Conservation (phyloP, 2,797 vertebrate genomes). For the Peromyscus attwateri region DNA sequence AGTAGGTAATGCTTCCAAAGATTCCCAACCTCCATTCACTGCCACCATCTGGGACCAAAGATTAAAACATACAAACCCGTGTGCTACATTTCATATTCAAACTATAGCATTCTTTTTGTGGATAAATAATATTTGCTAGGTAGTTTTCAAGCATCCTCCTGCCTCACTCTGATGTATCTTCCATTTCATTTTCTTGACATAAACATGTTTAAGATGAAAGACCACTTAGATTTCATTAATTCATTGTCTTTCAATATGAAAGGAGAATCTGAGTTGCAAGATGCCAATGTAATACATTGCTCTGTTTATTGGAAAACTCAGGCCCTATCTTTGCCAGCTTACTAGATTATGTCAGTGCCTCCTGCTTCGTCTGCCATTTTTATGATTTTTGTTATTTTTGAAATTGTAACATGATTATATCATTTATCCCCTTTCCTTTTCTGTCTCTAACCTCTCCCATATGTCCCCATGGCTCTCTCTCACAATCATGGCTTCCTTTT, state of each 20-base stretch:
- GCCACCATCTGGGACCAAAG: neutral
- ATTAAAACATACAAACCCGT: neutral
- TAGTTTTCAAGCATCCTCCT: neutral
- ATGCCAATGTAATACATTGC: neutral
- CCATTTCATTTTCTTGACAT: neutral
- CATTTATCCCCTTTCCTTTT: neutral
- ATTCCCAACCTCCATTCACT: too few relatives aligned
- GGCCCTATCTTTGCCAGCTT: neutral
- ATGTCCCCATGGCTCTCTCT: neutral
- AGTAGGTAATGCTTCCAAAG: neutral
- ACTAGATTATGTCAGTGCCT: too few relatives aligned
- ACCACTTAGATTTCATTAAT: neutral
- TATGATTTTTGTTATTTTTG: neutral
- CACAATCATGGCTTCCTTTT: neutral
- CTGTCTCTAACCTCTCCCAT: neutral
- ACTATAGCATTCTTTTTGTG: neutral
- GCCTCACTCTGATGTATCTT: neutral
- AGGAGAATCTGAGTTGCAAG: neutral
- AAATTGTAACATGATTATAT: neutral
- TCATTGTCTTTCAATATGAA: neutral
- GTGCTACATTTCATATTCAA: neutral
- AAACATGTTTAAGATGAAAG: neutral
- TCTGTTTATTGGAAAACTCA: neutral
- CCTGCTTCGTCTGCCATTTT: too few relatives aligned
- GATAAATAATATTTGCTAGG: neutral